phyloP scores from a whole-genome alignment of 2,113 vertebrate species.

The Ondatra zibethicus region DNA sequence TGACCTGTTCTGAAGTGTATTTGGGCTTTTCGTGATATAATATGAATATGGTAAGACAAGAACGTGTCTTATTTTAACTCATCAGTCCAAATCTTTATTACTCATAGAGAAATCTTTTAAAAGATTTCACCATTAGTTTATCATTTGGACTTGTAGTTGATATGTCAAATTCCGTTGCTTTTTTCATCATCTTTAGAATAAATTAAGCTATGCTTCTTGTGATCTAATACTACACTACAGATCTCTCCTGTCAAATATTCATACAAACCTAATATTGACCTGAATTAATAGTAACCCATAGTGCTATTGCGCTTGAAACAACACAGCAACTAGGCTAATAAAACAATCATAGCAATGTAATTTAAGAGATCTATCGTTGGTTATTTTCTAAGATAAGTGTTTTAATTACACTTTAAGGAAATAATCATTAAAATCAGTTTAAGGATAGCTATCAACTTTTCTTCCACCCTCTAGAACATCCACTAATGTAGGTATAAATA shows the following conservation, averaged over 20 bases:
- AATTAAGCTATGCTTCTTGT: neutral
- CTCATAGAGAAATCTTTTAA: neutral
- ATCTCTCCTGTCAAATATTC: neutral
- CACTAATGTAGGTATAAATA: neutral
- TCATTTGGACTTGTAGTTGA: neutral
- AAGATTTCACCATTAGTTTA: neutral
- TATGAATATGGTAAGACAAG: neutral
- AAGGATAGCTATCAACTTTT: neutral
- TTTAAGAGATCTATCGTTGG: neutral
- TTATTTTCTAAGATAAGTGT: neutral
- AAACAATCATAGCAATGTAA: neutral
- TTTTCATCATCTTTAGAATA: neutral
- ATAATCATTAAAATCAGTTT: neutral
- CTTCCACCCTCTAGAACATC: neutral
- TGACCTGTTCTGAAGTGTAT: neutral
- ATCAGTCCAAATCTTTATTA: neutral
- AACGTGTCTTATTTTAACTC: neutral
- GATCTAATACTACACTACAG: neutral
- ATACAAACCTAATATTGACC: neutral
- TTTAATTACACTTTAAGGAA: neutral
- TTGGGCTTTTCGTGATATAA: neutral
- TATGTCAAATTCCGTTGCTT: neutral
- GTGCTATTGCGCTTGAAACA: neutral
- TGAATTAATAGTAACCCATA: neutral
- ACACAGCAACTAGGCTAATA: neutral